phyloP scores from a whole-genome alignment of 92 coral and sea anemone species.

The Palythoa grandis region DNA sequence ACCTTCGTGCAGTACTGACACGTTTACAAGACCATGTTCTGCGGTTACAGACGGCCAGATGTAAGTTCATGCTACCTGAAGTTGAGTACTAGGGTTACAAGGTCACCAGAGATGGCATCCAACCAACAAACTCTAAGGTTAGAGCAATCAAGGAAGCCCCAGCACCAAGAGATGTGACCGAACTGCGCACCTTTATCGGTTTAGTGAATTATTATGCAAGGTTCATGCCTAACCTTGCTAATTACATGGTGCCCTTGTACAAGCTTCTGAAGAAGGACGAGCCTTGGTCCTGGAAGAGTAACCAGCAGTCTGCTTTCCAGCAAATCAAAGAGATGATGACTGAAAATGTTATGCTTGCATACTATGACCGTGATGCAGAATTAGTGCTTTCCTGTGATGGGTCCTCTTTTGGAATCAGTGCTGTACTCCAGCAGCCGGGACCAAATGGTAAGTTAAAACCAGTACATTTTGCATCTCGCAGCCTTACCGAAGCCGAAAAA shows the following conservation, averaged over 20 bases:
- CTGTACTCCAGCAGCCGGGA: constrained; percentile 48
- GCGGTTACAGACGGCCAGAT: too few species aligned
- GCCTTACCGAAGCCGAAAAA: constrained; percentile 43
- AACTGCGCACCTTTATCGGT: constrained; percentile 45
- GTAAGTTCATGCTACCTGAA: too few species aligned
- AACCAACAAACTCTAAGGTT: constrained; percentile 34
- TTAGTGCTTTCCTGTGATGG: constrained; percentile 56
- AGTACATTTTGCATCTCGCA: constrained; percentile 51
- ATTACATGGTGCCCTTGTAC: constrained; percentile 42
- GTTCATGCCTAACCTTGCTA: constrained; percentile 32
- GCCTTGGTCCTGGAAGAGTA: constrained; percentile 37
- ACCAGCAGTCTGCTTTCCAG: constrained; percentile 22
- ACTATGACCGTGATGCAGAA: constrained; percentile 52
- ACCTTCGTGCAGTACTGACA: too few species aligned
- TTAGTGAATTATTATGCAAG: constrained; percentile 31
- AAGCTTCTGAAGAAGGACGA: constrained; percentile 46
- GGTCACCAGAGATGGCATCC: constrained; percentile 26
- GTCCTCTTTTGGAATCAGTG: constrained; percentile 47
- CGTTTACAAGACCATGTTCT: too few species aligned
- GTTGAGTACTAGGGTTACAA: too few species aligned
- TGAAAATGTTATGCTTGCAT: constrained; percentile 41
- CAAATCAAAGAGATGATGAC: constrained; percentile 31
- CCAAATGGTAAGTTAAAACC: constrained; percentile 51
- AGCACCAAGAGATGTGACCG: constrained; percentile 28
- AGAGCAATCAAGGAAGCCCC: constrained; percentile 52